Percentiles rank a stretch among this genome's conserved stretches.
Evolutionary conservation across 2,888 invertebrate genomes (phyloP).

Genomic region (Autographa pulchrina): DNA sequence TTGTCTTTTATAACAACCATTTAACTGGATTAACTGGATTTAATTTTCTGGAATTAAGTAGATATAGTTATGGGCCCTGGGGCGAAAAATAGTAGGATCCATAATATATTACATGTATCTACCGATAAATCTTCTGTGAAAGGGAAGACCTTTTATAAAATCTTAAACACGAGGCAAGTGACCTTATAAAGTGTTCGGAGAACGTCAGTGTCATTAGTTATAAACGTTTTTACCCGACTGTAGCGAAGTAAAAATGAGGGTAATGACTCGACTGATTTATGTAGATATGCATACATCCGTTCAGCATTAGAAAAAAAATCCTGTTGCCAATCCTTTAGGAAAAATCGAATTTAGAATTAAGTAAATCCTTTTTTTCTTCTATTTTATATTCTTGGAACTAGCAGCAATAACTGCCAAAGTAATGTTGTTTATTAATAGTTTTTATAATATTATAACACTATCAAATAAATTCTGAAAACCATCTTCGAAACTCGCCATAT

Average conservation of each 20-base stretch:
- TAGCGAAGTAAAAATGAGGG: conserved; percentile 40
- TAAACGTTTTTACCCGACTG: conserved; percentile 29
- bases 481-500: too few relatives aligned
- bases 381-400: neutral
- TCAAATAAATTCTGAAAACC: too few relatives aligned
- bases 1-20: neutral
- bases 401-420: neutral
- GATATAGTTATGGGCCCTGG: neutral
- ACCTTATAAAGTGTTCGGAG: conserved; percentile 31
- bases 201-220: conserved; percentile 36
- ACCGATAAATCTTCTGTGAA: conserved; percentile 25
- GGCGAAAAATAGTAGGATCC: neutral
- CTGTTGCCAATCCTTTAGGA: conserved; percentile 19
- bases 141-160: conserved; percentile 31
- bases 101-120: neutral
- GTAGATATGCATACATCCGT: conserved; percentile 43
- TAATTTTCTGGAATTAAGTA: neutral
- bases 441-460: neutral
- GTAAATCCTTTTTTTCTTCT: neutral
- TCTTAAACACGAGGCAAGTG: conserved; percentile 30
- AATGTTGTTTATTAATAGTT: neutral
- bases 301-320: conserved; percentile 39
- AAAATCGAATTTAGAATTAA: conserved; percentile 19
- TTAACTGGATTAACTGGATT: neutral
- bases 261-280: conserved; percentile 41